These are phyloP conservation scores for Sericinus montela DNA, from an alignment of 2,888 invertebrate genomes.

Conservation along the genomic window DNA sequence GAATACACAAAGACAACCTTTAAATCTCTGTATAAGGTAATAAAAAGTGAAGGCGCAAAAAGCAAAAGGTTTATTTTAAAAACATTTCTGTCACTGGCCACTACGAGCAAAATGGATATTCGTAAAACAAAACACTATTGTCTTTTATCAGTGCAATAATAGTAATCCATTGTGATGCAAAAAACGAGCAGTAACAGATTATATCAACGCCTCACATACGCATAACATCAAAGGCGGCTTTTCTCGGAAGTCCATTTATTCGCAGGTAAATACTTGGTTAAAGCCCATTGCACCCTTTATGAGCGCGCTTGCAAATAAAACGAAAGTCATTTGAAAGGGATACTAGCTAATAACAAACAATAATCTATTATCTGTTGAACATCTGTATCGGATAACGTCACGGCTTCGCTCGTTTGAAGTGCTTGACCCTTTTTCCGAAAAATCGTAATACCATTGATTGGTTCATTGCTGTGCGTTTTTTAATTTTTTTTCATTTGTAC, in stretches of 20 bases:
- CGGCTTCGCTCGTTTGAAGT: slow-evolving; percentile 2
- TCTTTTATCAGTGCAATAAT: slow-evolving; percentile 44
- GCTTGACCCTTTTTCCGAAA: slow-evolving; percentile 11
- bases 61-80: background rate
- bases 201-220: slow-evolving; percentile 52
- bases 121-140: slow-evolving; percentile 20
- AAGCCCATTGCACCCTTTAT: background rate
- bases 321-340: slow-evolving; percentile 13
- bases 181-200: slow-evolving; percentile 25
- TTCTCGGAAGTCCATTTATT: slow-evolving; percentile 13
- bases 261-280: slow-evolving; percentile 4
- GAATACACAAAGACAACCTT: no score
- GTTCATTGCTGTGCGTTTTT: no score
- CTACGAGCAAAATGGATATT: background rate
- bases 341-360: background rate
- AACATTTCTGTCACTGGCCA: background rate
- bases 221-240: slow-evolving; percentile 39
- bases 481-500: no score
- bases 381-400: background rate
- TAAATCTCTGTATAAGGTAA: background rate
- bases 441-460: background rate
- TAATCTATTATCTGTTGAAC: slow-evolving; percentile 1
- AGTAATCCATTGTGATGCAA: slow-evolving; percentile 37
- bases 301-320: slow-evolving; percentile 6
- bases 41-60: background rate